A percentile compares a stretch with the other conserved stretches of the same genome.
phyloP scores from a whole-genome alignment of 1,140 invertebrate species.

The Brevipalpus yothersi region DNA sequence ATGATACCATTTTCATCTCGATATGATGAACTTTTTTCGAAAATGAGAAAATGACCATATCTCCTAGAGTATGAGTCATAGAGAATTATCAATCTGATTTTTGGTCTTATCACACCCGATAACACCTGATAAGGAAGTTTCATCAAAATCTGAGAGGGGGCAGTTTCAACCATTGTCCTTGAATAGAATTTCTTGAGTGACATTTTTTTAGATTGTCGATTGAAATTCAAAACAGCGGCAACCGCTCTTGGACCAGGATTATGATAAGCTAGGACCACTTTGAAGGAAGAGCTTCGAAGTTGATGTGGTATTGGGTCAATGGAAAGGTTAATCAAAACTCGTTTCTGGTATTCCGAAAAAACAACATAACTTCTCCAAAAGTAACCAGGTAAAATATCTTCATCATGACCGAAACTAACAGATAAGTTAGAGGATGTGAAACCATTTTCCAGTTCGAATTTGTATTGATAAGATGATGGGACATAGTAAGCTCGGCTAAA shows the following conservation, averaged over 20 bases:
- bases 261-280: constrained; percentile 64
- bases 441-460: constrained; percentile 87
- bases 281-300: constrained; percentile 41
- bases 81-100: too few species aligned
- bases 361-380: constrained; percentile 94
- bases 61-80: too few species aligned
- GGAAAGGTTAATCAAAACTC: constrained; percentile 56
- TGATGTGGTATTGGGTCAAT: constrained; percentile 32
- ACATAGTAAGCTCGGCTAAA: constrained; percentile 73
- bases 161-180: too few species aligned
- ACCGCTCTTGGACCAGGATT: constrained; percentile 53
- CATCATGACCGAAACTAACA: constrained; percentile 64
- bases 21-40: too few species aligned
- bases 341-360: constrained; percentile 56
- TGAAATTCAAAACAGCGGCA: constrained; percentile 47
- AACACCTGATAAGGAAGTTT: too few species aligned
- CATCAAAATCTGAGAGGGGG: too few species aligned
- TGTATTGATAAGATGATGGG: constrained; percentile 56
- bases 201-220: constrained; percentile 44
- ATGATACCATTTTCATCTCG: too few species aligned
- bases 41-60: too few species aligned
- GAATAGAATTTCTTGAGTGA: too few species aligned
- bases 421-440: constrained; percentile 36
- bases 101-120: too few species aligned
- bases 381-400: constrained; percentile 55